Percentiles rank a stretch among this genome's conserved stretches.
phyloP scores from a whole-genome alignment of 2,797 vertebrate species.

The Sebastiscus tertius region DNA sequence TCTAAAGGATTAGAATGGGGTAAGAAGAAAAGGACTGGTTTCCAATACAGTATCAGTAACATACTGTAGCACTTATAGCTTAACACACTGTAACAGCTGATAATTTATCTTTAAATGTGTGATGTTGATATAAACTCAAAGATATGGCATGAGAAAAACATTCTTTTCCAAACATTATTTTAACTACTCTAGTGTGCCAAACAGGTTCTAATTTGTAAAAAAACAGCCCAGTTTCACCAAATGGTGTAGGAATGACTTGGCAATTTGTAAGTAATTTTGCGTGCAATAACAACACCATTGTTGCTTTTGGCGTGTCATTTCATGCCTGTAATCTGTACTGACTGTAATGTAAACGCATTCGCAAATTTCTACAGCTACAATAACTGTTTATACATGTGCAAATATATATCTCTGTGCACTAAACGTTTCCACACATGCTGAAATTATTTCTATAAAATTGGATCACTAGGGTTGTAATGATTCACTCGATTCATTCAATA shows the following conservation, averaged over 20 bases:
- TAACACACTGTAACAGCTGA: background rate
- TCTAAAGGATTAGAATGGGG: constrained; percentile 50
- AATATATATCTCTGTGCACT: background rate
- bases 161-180: background rate
- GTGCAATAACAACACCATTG: background rate
- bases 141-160: constrained; percentile 1
- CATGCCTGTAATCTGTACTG: background rate
- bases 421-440: background rate
- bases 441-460: background rate
- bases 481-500: background rate
- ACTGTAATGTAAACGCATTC: too few relatives aligned
- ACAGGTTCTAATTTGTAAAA: background rate
- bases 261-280: too few relatives aligned
- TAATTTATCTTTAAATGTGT: background rate
- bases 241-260: background rate
- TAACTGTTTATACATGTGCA: background rate
- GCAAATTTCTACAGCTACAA: background rate
- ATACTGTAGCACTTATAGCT: constrained; percentile 12
- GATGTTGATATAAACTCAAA: background rate
- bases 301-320: background rate
- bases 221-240: background rate
- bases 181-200: background rate
- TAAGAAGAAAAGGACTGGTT: constrained; percentile 28
- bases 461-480: background rate
- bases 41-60: constrained; percentile 16